Base-by-base conservation (phyloP, 2,888 invertebrate genomes). In the Acronicta leporina region DNA sequence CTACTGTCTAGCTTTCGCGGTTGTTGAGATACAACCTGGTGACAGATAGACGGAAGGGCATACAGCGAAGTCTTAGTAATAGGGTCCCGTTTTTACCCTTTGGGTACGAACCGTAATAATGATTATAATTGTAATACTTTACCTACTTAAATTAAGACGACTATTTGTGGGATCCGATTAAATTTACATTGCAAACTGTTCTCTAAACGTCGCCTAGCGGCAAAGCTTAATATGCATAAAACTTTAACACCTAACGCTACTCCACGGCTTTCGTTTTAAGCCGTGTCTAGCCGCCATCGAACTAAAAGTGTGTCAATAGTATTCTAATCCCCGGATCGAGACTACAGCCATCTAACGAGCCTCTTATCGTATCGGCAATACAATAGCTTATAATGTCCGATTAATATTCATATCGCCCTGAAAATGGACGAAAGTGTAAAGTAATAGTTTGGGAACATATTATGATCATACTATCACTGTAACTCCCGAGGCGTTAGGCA, bases 401-500 rank as follows among this genome's bases (percentile, higher is more conserved):
- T 69, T 73, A 73, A 68, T 73, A 69, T 68, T 62, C 73, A 69
- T 43, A 68, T 15, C 8, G 56, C 44, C 15, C 42, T 38, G 16
- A 33, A 15, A 47, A 27, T 16, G 3, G 10, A 14, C 30, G 14
- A 33, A 48, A 41, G 43, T 27, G 51, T 48, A 44, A 50, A 41
- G n/a, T 55, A 35, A 35, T 55, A 20, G 20, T 63, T 35, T 55
- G 33, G 43, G 43, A 25, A 25, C 25, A 25, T 25, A 25, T 5
- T 5, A 2, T 25, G n/a, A n/a, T n/a, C n/a, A n/a, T n/a, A n/a
- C n/a, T 5, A 25, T 5, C 4, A 2, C 25, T 25, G 25, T 25
- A 25, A 5, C 5, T 2, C 25, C 25, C 2, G 25, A 25, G 2
- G 25, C 4, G 25, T 25, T 25, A 25, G 25, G 25, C 25, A 25